Evolutionary conservation across 2,113 vertebrate genomes (phyloP).

Genomic region (Lepidothrix coronata): DNA sequence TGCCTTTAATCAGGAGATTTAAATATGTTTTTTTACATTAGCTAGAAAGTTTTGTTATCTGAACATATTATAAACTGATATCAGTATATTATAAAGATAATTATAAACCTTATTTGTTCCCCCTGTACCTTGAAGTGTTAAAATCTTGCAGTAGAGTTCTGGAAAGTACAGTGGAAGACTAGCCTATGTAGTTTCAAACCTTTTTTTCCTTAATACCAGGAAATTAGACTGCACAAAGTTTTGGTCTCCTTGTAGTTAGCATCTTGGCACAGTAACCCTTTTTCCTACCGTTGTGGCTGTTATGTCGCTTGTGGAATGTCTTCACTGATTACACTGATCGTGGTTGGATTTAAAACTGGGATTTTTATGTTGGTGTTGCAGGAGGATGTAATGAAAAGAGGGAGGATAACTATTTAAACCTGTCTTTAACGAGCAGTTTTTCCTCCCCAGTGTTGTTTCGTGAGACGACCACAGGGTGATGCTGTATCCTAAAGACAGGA

Average conservation of each 20-base stretch:
- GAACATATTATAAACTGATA: background rate
- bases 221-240: background rate
- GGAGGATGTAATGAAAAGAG: background rate
- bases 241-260: background rate
- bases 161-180: background rate
- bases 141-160: background rate
- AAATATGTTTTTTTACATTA: background rate
- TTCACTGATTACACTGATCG: background rate
- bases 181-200: background rate
- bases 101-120: background rate
- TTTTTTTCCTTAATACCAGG: background rate
- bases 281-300: background rate
- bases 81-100: background rate
- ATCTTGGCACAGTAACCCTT: background rate
- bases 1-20: background rate
- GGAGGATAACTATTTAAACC: background rate
- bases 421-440: rapidly evolving
- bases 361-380: background rate
- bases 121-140: background rate
- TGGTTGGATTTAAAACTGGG: background rate
- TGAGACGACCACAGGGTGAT: background rate
- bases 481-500: background rate
- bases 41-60: background rate
- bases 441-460: rapidly evolving
- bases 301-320: background rate